A percentile compares a stretch with the other conserved stretches of the same genome.
Conservation (phyloP, 2,888 invertebrate genomes). For the Meta bourneti region DNA sequence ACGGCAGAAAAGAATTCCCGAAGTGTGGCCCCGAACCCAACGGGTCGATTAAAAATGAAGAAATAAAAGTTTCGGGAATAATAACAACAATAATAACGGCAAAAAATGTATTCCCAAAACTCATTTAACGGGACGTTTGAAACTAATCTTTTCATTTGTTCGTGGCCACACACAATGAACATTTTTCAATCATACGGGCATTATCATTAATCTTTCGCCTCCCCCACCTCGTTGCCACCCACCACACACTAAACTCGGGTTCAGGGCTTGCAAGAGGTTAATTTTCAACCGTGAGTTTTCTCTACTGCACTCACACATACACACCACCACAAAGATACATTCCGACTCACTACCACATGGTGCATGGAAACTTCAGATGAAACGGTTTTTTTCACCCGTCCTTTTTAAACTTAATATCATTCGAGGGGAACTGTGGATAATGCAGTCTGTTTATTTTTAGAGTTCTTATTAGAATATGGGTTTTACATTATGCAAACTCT, state of each 20-base stretch:
- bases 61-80: slow-evolving; percentile 49
- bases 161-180: slow-evolving; percentile 59
- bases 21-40: slow-evolving; percentile 9
- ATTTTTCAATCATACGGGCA: slow-evolving; percentile 73
- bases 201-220: slow-evolving; percentile 68
- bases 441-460: slow-evolving; percentile 47
- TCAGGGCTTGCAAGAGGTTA: slow-evolving; percentile 51
- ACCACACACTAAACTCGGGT: slow-evolving; percentile 50
- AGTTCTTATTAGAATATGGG: slow-evolving; percentile 12
- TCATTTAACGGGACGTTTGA: slow-evolving; percentile 68
- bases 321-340: slow-evolving; percentile 16
- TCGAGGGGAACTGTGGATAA: slow-evolving; percentile 43
- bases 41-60: slow-evolving; percentile 52
- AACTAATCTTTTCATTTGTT: slow-evolving; percentile 74
- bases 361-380: slow-evolving; percentile 49
- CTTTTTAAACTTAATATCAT: slow-evolving; percentile 59
- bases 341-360: slow-evolving; percentile 23
- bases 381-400: slow-evolving; percentile 27
- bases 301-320: slow-evolving; percentile 44
- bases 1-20: slow-evolving; percentile 25
- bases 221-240: slow-evolving; percentile 53
- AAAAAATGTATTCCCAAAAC: slow-evolving; percentile 60
- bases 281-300: slow-evolving; percentile 51
- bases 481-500: too few species aligned
- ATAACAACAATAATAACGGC: slow-evolving; percentile 45